Evolutionary conservation across 1,140 invertebrate genomes (phyloP).

Genomic region (Plodia interpunctella): DNA sequence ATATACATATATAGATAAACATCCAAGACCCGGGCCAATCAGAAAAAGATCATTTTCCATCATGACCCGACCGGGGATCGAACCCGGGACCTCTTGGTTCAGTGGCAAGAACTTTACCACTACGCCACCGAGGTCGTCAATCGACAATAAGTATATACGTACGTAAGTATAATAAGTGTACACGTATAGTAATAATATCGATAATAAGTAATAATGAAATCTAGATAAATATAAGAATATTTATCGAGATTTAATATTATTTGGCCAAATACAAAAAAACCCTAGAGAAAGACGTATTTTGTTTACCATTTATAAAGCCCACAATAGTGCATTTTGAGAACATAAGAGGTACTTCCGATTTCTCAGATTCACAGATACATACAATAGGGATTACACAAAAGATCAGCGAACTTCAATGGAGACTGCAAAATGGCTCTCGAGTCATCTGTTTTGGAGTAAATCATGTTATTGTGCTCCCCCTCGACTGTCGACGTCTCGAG

Average conservation of each 20-base stretch:
- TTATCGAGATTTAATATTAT: too few species aligned
- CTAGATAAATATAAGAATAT: not conserved
- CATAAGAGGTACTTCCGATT: conserved; percentile 14
- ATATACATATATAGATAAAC: too few species aligned
- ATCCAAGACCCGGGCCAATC: too few species aligned
- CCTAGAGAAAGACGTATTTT: not conserved
- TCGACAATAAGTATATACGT: too few species aligned
- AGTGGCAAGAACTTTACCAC: too few species aligned
- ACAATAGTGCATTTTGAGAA: not conserved
- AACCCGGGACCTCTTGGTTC: too few species aligned
- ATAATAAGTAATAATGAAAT: too few species aligned
- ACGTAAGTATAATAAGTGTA: too few species aligned
- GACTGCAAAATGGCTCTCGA: conserved; percentile 20
- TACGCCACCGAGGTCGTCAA: too few species aligned
- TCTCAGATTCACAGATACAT: conserved; percentile 5
- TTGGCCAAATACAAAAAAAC: not conserved
- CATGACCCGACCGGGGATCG: too few species aligned
- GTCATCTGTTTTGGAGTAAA: conserved; percentile 16
- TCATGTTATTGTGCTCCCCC: conserved; percentile 6
- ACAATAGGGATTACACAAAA: conserved; percentile 17
- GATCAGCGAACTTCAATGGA: conserved; percentile 13
- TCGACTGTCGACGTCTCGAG: not conserved
- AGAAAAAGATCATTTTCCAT: too few species aligned
- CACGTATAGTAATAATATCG: too few species aligned
- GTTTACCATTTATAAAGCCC: not conserved